Conservation (phyloP, 1,140 invertebrate species). For the Anastatus disparis region DNA sequence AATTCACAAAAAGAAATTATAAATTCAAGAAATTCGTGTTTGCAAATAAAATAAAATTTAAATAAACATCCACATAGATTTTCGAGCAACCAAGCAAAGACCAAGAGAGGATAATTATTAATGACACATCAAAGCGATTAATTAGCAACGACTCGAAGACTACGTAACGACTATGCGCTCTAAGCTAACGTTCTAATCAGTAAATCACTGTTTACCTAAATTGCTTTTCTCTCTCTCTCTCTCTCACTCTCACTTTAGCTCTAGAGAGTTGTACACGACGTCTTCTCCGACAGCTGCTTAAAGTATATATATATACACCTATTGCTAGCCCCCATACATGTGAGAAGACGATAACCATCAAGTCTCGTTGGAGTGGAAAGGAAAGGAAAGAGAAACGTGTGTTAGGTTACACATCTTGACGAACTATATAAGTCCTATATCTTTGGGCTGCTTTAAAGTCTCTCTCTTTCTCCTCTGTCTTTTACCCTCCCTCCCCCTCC, state of each 20-base stretch:
- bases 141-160: conserved; percentile 21
- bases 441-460: background rate
- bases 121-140: conserved; percentile 30
- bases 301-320: no score
- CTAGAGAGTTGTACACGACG: background rate
- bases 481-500: background rate
- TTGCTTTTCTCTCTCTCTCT: background rate
- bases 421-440: conserved; percentile 11
- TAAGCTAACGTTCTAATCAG: conserved; percentile 24
- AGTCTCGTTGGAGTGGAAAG: background rate
- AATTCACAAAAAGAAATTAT: no score
- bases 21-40: no score
- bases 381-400: background rate
- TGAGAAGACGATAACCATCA: background rate
- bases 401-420: no score
- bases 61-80: no score
- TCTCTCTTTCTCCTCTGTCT: background rate
- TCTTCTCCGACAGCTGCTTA: background rate
- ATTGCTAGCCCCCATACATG: background rate
- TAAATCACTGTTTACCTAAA: conserved; percentile 28
- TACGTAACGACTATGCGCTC: background rate
- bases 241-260: background rate
- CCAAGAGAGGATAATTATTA: no score
- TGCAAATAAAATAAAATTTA: no score
- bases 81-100: no score